These are phyloP conservation scores for Sialis lutaria DNA, from an alignment of 2,888 invertebrate species.

Conservation along the genomic window DNA sequence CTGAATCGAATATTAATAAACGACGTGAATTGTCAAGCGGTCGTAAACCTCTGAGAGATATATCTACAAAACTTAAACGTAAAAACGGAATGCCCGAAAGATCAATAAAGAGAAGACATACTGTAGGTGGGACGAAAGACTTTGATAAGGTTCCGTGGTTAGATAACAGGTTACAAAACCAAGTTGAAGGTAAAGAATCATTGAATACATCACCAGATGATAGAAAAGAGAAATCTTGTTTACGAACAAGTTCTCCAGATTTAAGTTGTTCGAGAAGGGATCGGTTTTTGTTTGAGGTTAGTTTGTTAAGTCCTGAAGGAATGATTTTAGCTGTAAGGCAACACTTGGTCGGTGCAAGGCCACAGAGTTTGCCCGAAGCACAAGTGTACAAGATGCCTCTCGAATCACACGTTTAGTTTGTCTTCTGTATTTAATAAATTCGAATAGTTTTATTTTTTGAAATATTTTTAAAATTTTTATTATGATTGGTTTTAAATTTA, in stretches of 20 bases:
- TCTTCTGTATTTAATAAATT: too few species aligned
- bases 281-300: conserved; percentile 31
- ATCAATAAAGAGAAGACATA: conserved; percentile 76
- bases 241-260: conserved; percentile 43
- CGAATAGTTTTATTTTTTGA: too few species aligned
- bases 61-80: conserved; percentile 44
- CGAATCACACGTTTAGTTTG: conserved; percentile 35
- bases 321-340: conserved; percentile 28
- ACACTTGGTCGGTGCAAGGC: conserved; percentile 29
- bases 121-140: conserved; percentile 87
- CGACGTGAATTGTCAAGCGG: conserved; percentile 34
- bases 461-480: too few species aligned
- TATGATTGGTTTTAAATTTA: too few species aligned
- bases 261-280: conserved; percentile 28
- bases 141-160: conserved; percentile 45
- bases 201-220: conserved; percentile 14
- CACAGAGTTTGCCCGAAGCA: conserved; percentile 33
- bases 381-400: conserved; percentile 35
- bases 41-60: conserved; percentile 28
- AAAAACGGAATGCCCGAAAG: conserved; percentile 66
- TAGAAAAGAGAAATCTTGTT: conserved; percentile 31
- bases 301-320: conserved; percentile 30
- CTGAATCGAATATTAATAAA: conserved; percentile 62
- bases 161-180: conserved; percentile 32
- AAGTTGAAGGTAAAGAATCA: conserved; percentile 18